phyloP scores from a whole-genome alignment of 2,797 vertebrate species.

The Clarias pachynema region DNA sequence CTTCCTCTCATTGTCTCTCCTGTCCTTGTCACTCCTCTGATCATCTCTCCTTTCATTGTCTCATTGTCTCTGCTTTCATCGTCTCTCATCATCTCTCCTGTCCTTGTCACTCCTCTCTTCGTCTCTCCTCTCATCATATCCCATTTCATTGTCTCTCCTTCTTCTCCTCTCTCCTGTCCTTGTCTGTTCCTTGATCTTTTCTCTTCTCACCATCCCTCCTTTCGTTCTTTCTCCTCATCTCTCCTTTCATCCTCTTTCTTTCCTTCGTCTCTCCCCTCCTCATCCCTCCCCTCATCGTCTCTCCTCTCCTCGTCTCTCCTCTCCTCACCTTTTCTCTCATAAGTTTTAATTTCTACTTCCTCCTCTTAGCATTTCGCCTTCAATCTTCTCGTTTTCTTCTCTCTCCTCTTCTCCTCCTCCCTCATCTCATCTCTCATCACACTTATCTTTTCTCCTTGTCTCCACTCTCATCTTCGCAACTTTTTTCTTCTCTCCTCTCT shows the following conservation, averaged over 20 bases:
- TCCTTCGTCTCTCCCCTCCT: neutral
- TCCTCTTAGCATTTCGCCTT: neutral
- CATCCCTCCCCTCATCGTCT: constrained; percentile 35
- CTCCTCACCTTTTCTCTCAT: neutral
- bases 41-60: neutral
- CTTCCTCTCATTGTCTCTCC: constrained; percentile 37
- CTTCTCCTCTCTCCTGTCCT: neutral
- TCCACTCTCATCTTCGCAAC: constrained; percentile 26
- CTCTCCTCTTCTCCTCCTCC: constrained; percentile 38
- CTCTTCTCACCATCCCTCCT: constrained; percentile 31
- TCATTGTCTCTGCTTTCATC: constrained; percentile 26
- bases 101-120: neutral
- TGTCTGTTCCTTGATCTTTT: neutral
- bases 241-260: neutral
- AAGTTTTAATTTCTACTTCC: neutral
- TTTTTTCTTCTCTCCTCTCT: constrained; percentile 39
- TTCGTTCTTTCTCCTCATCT: neutral
- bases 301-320: constrained; percentile 32
- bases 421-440: too few species aligned
- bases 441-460: neutral
- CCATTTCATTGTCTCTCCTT: neutral
- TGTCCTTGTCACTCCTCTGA: constrained; percentile 33
- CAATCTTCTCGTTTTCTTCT: neutral
- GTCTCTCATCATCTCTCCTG: neutral
- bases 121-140: neutral